Evolutionary conservation across 2,888 invertebrate species (phyloP), one percentile per base, ranked within the genome.

Genomic region (Copidosoma aretas): DNA sequence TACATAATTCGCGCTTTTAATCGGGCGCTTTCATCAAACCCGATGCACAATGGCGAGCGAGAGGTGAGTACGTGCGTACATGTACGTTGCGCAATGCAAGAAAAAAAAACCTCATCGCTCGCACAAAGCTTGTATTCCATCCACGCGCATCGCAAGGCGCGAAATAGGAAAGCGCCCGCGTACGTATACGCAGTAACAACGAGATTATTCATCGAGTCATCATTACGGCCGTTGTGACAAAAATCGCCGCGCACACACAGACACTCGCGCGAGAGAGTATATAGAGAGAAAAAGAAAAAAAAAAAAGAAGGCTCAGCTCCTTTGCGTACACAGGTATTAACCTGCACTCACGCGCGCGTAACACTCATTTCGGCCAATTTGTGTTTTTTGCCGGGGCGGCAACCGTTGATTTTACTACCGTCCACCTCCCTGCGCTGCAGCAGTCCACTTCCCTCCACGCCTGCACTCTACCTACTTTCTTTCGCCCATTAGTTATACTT

Each of bases 341-440:
- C n/a, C n/a, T n/a, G n/a, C n/a, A n/a, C n/a, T n/a, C n/a, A n/a
- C n/a, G n/a, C n/a, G 8, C 32, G 32, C 76, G 77, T 75, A 77
- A 78, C 76, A 76, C 79, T 80, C 77, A 78, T 79, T 80, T 80
- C 72, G 75, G 77, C 76, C 78, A 79, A 80, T 80, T 80, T 78
- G 72, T 72, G 72, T 76, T 80, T 80, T 81, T 81, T 78, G 75
- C 72, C 73, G 70, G 77, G 75, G 76, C 77, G 77, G 77, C 76
- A 77, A 75, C 76, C 77, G 77, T 78, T 77, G 77, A 57, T 60
- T 71, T 46, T 62, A 66, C 54, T 32, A 32, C 32, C 32, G 32
- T 32, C 32, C 32, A 8, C 32, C 32, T 5, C 32, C 32, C 8
- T 32, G 4, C n/a, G n/a, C 32, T 32, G 32, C 32, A 8, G 32